Base-by-base conservation (phyloP, 2,113 vertebrate genomes). In the Pipra filicauda region DNA sequence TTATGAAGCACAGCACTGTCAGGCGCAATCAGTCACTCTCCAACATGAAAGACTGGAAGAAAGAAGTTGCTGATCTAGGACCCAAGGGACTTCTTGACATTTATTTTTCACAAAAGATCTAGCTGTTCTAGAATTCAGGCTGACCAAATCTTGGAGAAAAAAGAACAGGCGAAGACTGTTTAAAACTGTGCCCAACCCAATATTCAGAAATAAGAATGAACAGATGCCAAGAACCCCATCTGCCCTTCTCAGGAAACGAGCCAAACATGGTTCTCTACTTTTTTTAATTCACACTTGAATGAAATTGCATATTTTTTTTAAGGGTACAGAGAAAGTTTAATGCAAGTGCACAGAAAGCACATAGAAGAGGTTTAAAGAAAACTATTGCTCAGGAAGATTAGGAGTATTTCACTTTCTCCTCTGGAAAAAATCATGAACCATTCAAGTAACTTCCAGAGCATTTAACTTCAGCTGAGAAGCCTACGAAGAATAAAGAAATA, bases 151-250 rank as follows among this genome's bases (percentile, higher is more conserved):
- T 59, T 69, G 43, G 57, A 81, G 57, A 33, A 15, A 24, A 75
- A 48, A 46, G 57, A 66, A n/a, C 28, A 51, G 51, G 26, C 35
- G 59, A 80, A 75, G 23, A 43, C 26, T 82, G 33, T 49, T 70
- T 39, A 48, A 75, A 80, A 41, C 28, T n/a, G 7, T 74, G 26
- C 27, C 59, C 48, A 79, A 52, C 13, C 4, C 66, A 77, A 46
- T 49, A 92, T 37, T 78, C 78, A 78, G 72, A 82, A 93, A 55
- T 61, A 82, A 89, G 81, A 85, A 85, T 23, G 12, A 84, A 57
- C 14, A 85, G 57, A 75, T 83, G 83, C 67, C 91, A 90, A 85
- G 82, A 96, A 64, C 64, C 88, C 72, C 92, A 90, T 86, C 82
- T 96, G 88, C 65, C 90, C 83, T 90, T 77, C 81, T 92, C 41